Conservation (phyloP, 37 sponge, comb jelly and placozoan genomes). For the Ianthella basta region DNA sequence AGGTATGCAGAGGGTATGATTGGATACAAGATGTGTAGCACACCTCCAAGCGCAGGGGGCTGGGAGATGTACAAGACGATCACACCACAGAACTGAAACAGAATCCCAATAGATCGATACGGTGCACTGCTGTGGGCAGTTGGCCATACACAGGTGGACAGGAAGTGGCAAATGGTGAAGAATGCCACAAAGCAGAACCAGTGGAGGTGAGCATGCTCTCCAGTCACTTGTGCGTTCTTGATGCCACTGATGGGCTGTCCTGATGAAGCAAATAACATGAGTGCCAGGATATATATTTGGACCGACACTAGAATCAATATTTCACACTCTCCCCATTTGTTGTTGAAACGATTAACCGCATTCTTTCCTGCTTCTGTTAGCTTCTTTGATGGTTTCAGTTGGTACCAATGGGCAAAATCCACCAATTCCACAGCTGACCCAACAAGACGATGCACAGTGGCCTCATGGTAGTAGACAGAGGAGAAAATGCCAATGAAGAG, state of each 20-base stretch:
- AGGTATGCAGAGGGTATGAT: background rate
- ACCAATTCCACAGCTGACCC: background rate
- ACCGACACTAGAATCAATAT: background rate
- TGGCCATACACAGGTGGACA: background rate
- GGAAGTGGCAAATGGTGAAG: background rate
- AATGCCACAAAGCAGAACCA: background rate
- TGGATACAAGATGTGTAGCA: constrained; percentile 13
- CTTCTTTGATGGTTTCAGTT: background rate
- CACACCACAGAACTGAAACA: too few species aligned
- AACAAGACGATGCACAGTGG: background rate
- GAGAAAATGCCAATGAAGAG: background rate
- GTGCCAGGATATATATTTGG: background rate
- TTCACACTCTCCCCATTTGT: background rate
- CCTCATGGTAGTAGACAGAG: constrained; percentile 12
- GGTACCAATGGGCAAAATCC: background rate
- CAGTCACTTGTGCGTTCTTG: background rate
- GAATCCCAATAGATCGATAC: too few species aligned
- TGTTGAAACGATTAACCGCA: background rate
- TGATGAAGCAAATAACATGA: background rate
- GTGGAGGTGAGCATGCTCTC: background rate
- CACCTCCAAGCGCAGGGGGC: background rate
- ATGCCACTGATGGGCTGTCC: background rate
- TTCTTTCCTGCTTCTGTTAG: background rate
- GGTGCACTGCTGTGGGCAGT: background rate
- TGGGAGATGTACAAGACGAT: background rate